A percentile compares a stretch with the other conserved stretches of the same genome.
phyloP scores from a whole-genome alignment of 1,140 invertebrate genomes.

The Acromyrmex echinatior region DNA sequence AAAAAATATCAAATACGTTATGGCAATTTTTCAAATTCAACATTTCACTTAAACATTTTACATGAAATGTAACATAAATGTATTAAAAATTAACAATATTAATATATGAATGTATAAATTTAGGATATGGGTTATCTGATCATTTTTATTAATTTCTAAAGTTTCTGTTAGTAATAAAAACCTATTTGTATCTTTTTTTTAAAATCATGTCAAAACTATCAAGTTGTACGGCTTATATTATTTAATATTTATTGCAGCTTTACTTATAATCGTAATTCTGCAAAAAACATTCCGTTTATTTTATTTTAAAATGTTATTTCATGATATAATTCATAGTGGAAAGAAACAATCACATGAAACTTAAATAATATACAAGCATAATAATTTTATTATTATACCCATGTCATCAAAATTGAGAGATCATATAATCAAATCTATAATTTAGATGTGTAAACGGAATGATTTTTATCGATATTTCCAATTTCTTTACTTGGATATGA shows the following conservation, averaged over 20 bases:
- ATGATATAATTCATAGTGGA: not conserved
- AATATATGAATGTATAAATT: not conserved
- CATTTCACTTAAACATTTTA: not conserved
- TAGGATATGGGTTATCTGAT: not conserved
- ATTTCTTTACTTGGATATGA: not conserved
- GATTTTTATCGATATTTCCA: not conserved
- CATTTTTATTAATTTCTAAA: conserved; percentile 1
- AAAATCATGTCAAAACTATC: not conserved
- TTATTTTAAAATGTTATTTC: not conserved
- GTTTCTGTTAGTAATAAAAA: not conserved
- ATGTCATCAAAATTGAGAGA: not conserved
- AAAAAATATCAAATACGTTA: not conserved
- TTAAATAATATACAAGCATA: not conserved
- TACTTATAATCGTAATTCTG: not conserved
- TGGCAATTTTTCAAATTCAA: not conserved
- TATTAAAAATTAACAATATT: conserved; percentile 8
- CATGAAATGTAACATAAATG: not conserved
- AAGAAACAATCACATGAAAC: not conserved
- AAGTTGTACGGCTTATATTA: not conserved
- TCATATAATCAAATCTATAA: not conserved
- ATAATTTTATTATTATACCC: not conserved
- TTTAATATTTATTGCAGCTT: not conserved
- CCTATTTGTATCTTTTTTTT: not conserved
- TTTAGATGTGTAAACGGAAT: not conserved
- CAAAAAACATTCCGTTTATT: not conserved